A percentile compares a stretch with the other conserved stretches of the same genome.
phyloP scores from a whole-genome alignment of 2,113 vertebrate genomes.

The Misgurnus anguillicaudatus region DNA sequence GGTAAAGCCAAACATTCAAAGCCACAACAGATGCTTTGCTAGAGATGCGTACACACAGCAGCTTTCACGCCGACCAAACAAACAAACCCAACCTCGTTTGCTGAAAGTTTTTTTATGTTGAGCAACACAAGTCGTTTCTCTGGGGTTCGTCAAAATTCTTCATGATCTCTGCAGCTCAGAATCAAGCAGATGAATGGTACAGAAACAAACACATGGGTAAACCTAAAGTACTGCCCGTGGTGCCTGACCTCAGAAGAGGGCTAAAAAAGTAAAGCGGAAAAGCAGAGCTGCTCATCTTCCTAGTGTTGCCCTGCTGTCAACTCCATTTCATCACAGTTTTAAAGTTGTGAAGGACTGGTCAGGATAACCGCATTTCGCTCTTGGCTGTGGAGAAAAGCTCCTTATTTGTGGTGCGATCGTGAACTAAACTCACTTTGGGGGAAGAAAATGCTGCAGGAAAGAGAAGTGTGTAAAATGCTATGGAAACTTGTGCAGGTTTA shows the following conservation, averaged over 20 bases:
- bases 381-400: slow-evolving; percentile 39
- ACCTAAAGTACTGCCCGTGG: slow-evolving; percentile 8
- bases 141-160: slow-evolving; percentile 18
- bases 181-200: not conserved
- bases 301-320: slow-evolving; percentile 54
- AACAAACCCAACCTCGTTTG: not conserved
- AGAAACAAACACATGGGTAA: slow-evolving; percentile 42
- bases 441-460: slow-evolving; percentile 1
- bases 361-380: slow-evolving; percentile 37
- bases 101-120: not conserved
- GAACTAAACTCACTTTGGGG: slow-evolving; percentile 5
- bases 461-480: slow-evolving; percentile 1
- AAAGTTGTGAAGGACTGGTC: slow-evolving; percentile 47
- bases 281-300: slow-evolving; percentile 60
- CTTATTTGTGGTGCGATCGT: slow-evolving; percentile 32
- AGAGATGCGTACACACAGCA: not conserved
- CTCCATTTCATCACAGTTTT: slow-evolving; percentile 61
- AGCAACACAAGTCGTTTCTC: slow-evolving; percentile 3
- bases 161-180: no score
- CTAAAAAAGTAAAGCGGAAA: not conserved
- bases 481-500: slow-evolving; percentile 6
- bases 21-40: no score
- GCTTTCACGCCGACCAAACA: not conserved
- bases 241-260: slow-evolving; percentile 14
- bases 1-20: no score